Evolutionary conservation across 2,888 invertebrate genomes (phyloP).

Genomic region (Protonemura montana): DNA sequence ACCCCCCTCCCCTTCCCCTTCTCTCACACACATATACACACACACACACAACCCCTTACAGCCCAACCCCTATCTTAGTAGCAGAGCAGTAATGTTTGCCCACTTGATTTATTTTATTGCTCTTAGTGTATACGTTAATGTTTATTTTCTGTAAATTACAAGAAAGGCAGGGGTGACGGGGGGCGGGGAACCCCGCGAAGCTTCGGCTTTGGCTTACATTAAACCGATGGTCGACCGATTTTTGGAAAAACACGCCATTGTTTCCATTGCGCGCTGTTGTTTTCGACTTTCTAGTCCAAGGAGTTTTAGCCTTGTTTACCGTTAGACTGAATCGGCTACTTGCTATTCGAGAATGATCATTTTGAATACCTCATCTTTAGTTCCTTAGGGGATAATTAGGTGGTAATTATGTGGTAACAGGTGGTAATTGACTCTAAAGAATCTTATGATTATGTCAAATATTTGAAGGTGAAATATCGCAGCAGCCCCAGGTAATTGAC

Average conservation of each 20-base stretch:
- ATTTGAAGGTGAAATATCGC: too few species aligned
- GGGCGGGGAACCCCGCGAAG: neutral
- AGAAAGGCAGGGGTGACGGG: conserved; percentile 60
- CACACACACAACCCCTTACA: conserved; percentile 49
- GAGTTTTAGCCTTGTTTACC: too few species aligned
- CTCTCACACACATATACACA: too few species aligned
- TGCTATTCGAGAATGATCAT: too few species aligned
- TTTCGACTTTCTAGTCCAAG: conserved; percentile 17
- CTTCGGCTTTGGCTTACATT: conserved; percentile 51
- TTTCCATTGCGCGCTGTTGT: neutral
- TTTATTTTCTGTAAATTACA: conserved; percentile 66
- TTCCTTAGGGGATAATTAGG: too few species aligned
- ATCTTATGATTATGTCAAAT: too few species aligned
- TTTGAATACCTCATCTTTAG: too few species aligned
- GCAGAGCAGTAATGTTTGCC: conserved; percentile 38
- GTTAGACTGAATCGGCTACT: too few species aligned
- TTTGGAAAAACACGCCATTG: neutral
- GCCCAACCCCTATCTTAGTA: conserved; percentile 43
- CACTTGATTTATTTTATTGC: conserved; percentile 66
- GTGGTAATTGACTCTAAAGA: too few species aligned
- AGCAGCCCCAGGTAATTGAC: too few species aligned
- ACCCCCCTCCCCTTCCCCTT: neutral
- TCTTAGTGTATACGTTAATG: conserved; percentile 63
- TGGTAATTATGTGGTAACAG: too few species aligned
- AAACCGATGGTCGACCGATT: conserved; percentile 24